Percentiles rank a stretch among this genome's conserved stretches.
Evolutionary conservation across 2,797 vertebrate genomes (phyloP).

Genomic region (Gymnopithys bicolor): DNA sequence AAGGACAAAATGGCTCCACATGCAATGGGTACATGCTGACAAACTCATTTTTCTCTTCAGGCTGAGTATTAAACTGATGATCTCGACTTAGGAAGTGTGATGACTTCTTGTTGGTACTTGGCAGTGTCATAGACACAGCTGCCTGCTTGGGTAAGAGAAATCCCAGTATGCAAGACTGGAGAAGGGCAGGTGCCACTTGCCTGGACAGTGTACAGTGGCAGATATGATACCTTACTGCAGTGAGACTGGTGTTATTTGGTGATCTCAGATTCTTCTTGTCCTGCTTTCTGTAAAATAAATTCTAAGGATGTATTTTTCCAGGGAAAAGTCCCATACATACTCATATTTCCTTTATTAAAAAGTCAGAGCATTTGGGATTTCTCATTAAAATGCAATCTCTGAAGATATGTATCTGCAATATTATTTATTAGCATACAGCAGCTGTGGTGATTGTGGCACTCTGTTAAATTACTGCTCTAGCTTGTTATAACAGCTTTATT

Average conservation of each 20-base stretch:
- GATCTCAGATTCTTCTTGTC: background rate
- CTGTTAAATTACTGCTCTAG: background rate
- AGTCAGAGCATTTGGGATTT: background rate
- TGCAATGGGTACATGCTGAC: background rate
- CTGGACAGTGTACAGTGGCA: background rate
- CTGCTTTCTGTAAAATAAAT: background rate
- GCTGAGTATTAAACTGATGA: background rate
- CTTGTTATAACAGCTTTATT: background rate
- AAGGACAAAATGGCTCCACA: background rate
- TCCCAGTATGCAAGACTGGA: background rate
- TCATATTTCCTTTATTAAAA: background rate
- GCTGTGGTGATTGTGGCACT: background rate
- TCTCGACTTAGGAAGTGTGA: background rate
- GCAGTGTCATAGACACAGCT: background rate
- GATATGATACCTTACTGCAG: background rate
- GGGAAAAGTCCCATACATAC: background rate
- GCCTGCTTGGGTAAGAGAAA: background rate
- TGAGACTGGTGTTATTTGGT: background rate
- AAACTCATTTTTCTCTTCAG: conserved; percentile 17
- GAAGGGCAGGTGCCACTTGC: background rate
- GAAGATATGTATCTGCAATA: background rate
- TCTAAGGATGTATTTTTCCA: background rate
- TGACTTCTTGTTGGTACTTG: background rate
- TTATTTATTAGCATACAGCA: background rate
- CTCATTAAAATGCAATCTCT: background rate